Conservation (phyloP, 2,113 vertebrate genomes). For the Gymnobelideus leadbeateri region DNA sequence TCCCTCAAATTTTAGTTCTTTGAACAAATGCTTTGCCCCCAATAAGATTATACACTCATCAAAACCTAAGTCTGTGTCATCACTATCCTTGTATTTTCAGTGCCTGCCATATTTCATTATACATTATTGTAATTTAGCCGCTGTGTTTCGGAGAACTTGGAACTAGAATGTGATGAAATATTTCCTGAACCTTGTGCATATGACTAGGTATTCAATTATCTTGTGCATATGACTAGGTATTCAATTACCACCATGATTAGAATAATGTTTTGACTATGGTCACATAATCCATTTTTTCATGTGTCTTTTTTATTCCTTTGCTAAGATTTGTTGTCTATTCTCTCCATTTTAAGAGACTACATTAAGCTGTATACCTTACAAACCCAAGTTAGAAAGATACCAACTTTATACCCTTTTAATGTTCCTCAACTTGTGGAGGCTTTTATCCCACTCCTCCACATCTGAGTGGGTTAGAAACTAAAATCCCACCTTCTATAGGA, state of each 20-base stretch:
- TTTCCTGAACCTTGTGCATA: too few relatives aligned
- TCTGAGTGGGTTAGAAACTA: background rate
- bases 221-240: too few relatives aligned
- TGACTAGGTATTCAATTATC: background rate
- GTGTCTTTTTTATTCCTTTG: background rate
- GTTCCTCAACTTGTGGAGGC: background rate
- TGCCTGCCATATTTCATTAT: background rate
- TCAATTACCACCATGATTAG: background rate
- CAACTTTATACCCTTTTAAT: background rate
- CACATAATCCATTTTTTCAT: background rate
- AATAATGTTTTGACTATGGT: background rate
- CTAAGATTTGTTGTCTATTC: background rate
- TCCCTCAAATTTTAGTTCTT: background rate
- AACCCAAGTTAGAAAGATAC: background rate
- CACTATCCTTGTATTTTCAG: background rate
- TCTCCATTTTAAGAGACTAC: background rate
- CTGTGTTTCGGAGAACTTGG: too few relatives aligned
- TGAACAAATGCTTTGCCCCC: background rate
- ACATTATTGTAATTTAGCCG: background rate
- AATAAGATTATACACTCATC: background rate
- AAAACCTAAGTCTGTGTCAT: background rate
- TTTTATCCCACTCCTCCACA: background rate
- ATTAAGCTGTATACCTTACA: background rate
- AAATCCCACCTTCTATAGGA: background rate
- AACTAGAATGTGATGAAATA: too few relatives aligned